These are phyloP conservation scores for Bufotes viridis DNA, from an alignment of 2,797 vertebrate species.

Conservation along the genomic window DNA sequence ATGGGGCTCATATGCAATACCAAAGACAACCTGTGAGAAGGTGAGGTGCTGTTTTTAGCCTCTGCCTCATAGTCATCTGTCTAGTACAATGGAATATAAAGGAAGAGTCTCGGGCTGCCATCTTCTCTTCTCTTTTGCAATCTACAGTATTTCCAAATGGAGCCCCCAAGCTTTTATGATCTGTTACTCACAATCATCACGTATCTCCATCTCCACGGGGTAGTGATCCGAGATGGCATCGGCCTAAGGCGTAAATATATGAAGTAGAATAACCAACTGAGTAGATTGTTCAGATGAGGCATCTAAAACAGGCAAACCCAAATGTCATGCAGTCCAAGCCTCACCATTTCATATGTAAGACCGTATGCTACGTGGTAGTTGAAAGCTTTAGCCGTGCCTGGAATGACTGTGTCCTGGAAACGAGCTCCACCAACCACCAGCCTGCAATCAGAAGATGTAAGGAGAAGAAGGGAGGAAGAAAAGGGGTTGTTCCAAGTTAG, in stretches of 20 bases:
- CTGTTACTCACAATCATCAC: conserved; percentile 54
- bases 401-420: conserved; percentile 34
- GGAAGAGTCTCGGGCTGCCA: background rate
- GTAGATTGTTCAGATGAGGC: background rate
- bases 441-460: conserved; percentile 5
- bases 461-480: background rate
- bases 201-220: conserved; percentile 58
- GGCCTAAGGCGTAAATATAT: conserved; percentile 16
- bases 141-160: background rate
- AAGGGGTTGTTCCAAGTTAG: no score
- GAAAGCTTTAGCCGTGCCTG: conserved; percentile 51
- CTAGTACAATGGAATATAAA: background rate
- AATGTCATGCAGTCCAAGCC: background rate
- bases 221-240: conserved; percentile 61
- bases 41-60: background rate
- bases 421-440: conserved; percentile 35
- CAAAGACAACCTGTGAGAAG: background rate
- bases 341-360: conserved; percentile 57
- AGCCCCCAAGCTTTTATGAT: background rate
- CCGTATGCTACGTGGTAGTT: conserved; percentile 53
- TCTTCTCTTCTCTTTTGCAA: background rate
- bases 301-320: background rate
- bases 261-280: background rate
- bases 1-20: background rate
- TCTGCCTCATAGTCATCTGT: background rate